Percentiles rank a stretch among this genome's conserved stretches.
Evolutionary conservation across 2,888 invertebrate species (phyloP).

Genomic region (Rhabditoides inermis): DNA sequence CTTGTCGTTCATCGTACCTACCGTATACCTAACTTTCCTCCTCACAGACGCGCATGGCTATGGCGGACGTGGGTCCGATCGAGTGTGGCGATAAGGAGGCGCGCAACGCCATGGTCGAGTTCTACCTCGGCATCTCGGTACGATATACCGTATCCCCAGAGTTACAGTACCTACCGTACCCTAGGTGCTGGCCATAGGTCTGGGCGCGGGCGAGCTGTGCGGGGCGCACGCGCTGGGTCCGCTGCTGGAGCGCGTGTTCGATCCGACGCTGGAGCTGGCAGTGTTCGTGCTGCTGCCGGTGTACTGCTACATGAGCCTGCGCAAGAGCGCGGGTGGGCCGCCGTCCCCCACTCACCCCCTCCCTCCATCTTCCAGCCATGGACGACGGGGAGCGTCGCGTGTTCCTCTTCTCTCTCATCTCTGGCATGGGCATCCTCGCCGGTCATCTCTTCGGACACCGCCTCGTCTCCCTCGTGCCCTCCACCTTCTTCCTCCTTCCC

Average conservation of each 20-base stretch:
- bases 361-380: constrained; percentile 7
- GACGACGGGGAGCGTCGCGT: constrained; percentile 36
- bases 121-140: constrained; percentile 32
- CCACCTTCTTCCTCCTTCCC: constrained; percentile 25
- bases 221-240: constrained; percentile 23
- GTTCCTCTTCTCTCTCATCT: constrained; percentile 17
- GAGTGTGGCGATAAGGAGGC: constrained; percentile 21
- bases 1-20: not conserved
- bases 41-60: constrained; percentile 3
- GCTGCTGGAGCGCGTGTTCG: constrained; percentile 25
- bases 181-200: constrained; percentile 26
- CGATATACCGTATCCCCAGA: not conserved
- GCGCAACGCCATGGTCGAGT: constrained; percentile 32
- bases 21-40: not conserved
- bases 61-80: constrained; percentile 15
- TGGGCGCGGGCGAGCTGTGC: constrained; percentile 25
- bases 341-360: not conserved
- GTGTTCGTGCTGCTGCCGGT: constrained; percentile 24
- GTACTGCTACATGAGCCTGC: constrained; percentile 20
- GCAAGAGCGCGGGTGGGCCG: constrained; percentile 26
- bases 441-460: constrained; percentile 27
- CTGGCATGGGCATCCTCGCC: constrained; percentile 19
- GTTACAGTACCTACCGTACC: not conserved
- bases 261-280: constrained; percentile 16
- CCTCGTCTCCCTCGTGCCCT: constrained; percentile 19